Conservation (phyloP, 2,113 vertebrate genomes). For the Panthera leo region DNA sequence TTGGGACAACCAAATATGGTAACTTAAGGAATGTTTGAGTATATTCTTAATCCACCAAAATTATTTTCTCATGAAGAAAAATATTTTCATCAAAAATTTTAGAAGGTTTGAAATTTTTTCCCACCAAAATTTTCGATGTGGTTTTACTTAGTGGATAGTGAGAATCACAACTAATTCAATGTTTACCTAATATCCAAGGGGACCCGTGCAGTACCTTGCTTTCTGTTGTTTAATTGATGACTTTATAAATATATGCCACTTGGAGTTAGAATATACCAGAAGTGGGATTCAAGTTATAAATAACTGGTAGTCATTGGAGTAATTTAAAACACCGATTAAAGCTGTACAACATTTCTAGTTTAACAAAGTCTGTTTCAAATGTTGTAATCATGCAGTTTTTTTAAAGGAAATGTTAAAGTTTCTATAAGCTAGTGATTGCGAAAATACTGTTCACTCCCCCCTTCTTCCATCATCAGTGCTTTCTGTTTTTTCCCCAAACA, state of each 20-base stretch:
- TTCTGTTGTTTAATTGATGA: not conserved
- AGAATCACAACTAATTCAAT: not conserved
- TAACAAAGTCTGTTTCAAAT: not conserved
- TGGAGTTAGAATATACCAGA: not conserved
- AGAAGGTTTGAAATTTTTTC: not conserved
- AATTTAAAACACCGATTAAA: not conserved
- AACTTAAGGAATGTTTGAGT: not conserved
- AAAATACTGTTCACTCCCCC: not conserved
- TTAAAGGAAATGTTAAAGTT: not conserved
- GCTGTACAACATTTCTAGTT: not conserved
- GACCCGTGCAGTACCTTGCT: not conserved
- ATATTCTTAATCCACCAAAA: not conserved
- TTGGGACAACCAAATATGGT: not conserved
- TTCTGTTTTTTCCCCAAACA: not conserved
- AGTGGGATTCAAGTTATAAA: not conserved
- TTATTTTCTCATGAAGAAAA: conserved; percentile 41
- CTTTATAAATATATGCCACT: not conserved
- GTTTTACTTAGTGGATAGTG: not conserved
- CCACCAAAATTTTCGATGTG: not conserved
- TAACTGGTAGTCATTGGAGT: not conserved
- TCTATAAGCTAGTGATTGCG: not conserved
- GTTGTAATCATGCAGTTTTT: not conserved
- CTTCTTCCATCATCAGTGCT: not conserved
- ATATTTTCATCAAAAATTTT: not conserved
- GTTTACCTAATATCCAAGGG: not conserved